Evolutionary conservation across 2,888 invertebrate genomes (phyloP).

Genomic region (Torymus tubicola): DNA sequence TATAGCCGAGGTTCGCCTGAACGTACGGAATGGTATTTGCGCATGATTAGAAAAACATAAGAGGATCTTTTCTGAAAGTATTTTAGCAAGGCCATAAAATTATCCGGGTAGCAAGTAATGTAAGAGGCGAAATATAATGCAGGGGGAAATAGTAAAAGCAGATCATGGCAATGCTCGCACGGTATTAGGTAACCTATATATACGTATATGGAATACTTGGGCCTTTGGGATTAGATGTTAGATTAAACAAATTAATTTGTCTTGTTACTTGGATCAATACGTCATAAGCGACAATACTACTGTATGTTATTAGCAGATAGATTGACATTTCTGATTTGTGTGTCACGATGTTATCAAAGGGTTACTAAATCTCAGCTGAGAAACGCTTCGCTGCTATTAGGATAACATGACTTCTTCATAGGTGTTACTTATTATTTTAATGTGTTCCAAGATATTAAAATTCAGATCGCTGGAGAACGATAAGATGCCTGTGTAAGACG

Average conservation of each 20-base stretch:
- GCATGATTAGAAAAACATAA: constrained; percentile 62
- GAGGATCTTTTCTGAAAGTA: constrained; percentile 62
- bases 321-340: background rate
- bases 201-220: background rate
- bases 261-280: background rate
- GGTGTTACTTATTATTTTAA: background rate
- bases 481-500: no score
- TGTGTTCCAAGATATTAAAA: no score
- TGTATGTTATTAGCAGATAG: background rate
- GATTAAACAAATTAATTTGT: background rate
- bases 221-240: no score
- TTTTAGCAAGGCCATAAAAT: constrained; percentile 65
- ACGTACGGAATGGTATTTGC: constrained; percentile 40
- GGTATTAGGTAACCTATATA: no score
- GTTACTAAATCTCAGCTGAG: constrained; percentile 36
- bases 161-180: no score
- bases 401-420: constrained; percentile 26
- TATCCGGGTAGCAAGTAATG: constrained; percentile 63
- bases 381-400: constrained; percentile 53
- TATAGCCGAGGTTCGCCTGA: background rate
- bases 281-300: background rate
- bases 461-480: no score
- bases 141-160: constrained; percentile 19
- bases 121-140: constrained; percentile 52
- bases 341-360: constrained; percentile 5